Conservation (phyloP, 1,140 invertebrate species). For the Helicoverpa armigera region DNA sequence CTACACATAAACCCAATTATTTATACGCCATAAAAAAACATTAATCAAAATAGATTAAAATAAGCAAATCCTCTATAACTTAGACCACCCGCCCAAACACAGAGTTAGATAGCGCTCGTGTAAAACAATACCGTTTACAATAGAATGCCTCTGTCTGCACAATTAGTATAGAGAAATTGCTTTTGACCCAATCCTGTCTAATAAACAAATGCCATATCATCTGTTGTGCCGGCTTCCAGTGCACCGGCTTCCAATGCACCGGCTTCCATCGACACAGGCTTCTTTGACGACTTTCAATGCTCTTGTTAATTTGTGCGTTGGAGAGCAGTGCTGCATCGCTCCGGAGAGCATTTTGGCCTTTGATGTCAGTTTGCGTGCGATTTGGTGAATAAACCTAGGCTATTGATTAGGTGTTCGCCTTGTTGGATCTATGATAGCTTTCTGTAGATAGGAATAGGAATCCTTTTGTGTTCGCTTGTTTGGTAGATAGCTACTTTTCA, state of each 20-base stretch:
- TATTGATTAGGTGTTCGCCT: neutral
- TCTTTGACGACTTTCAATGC: constrained; percentile 17
- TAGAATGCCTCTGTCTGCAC: constrained; percentile 76
- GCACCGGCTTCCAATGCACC: neutral
- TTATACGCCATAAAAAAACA: no score
- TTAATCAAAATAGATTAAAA: no score
- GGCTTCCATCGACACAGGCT: constrained; percentile 3
- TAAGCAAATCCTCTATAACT: neutral
- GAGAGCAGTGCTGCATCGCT: neutral
- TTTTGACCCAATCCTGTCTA: constrained; percentile 65
- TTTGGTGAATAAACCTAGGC: neutral
- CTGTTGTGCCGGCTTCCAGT: neutral
- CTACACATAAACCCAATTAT: no score
- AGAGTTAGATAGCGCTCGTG: constrained; percentile 66
- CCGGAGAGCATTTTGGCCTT: neutral
- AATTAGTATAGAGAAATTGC: constrained; percentile 79
- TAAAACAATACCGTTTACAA: constrained; percentile 79
- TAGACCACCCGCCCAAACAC: constrained; percentile 49
- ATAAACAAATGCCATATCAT: constrained; percentile 41
- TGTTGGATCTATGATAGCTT: neutral
- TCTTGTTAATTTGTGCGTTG: constrained; percentile 11
- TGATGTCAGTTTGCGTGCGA: neutral
- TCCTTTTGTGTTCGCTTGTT: neutral
- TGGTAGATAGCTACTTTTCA: neutral
- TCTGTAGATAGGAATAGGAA: neutral